Evolutionary conservation across 2,113 vertebrate genomes (phyloP).

Genomic region (Amazona guildingii): DNA sequence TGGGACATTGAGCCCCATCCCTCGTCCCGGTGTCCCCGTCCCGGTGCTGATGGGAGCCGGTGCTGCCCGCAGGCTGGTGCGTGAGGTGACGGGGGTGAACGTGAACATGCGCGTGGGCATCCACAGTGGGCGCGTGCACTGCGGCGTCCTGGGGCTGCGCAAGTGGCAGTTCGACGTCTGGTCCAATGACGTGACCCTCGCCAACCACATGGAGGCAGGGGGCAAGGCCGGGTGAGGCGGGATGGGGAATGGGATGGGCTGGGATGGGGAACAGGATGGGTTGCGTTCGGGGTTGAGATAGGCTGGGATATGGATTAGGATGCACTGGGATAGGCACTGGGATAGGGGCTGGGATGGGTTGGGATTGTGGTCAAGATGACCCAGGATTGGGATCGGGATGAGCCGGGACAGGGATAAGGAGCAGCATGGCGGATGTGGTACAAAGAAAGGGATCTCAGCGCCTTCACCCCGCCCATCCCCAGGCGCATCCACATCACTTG

Average conservation of each 20-base stretch:
- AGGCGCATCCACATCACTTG: slow-evolving; percentile 97
- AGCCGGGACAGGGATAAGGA: not conserved
- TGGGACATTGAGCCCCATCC: not conserved
- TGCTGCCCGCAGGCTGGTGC: slow-evolving; percentile 83
- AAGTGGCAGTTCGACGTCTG: slow-evolving; percentile 99
- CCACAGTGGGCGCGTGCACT: slow-evolving; percentile 94
- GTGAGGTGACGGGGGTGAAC: slow-evolving; percentile 94
- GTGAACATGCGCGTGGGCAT: slow-evolving; percentile 99
- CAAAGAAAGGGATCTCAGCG: not conserved
- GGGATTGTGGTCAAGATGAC: no score
- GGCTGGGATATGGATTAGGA: no score
- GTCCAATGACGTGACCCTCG: slow-evolving; percentile 95
- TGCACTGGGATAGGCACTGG: no score
- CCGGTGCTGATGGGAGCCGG: fast-evolving
- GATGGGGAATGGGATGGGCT: not conserved
- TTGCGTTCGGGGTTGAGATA: no score
- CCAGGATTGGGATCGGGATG: not conserved
- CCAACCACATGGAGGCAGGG: slow-evolving; percentile 96
- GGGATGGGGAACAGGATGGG: no score
- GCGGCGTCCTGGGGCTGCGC: slow-evolving; percentile 91
- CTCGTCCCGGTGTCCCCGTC: fast-evolving
- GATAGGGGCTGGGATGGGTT: no score
- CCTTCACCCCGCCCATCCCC: not conserved
- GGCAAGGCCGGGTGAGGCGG: slow-evolving; percentile 89
- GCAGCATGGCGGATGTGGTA: fast-evolving